phyloP scores from a whole-genome alignment of 2,797 vertebrate genomes.

The Orestias chungarensis region DNA sequence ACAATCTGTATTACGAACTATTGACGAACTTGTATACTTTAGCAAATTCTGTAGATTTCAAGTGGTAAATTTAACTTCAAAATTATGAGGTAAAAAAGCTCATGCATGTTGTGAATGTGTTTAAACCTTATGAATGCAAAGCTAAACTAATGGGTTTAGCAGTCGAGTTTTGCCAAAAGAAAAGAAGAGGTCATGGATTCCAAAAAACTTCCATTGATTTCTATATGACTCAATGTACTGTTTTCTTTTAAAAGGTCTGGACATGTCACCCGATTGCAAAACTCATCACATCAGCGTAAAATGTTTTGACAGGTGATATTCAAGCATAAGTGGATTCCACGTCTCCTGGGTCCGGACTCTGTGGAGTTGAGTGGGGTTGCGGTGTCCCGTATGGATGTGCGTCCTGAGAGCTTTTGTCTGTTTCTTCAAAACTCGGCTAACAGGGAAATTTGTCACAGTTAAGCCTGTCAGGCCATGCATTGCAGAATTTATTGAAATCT shows the following conservation, averaged over 20 bases:
- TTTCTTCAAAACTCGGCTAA: background rate
- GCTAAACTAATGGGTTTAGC: background rate
- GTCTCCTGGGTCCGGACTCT: background rate
- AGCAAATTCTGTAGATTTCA: background rate
- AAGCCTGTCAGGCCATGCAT: background rate
- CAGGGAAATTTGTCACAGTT: slow-evolving; percentile 3
- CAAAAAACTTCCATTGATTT: slow-evolving; percentile 10
- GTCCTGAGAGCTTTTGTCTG: background rate
- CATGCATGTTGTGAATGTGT: background rate
- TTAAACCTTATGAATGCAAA: background rate
- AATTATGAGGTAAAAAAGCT: background rate
- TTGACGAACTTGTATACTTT: background rate
- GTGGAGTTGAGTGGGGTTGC: slow-evolving; percentile 7
- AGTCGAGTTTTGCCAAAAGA: background rate
- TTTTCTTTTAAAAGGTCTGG: slow-evolving; percentile 27
- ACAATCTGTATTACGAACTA: background rate
- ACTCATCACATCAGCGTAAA: slow-evolving; percentile 15
- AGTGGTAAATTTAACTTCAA: background rate
- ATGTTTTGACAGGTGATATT: slow-evolving; percentile 13
- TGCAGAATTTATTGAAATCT: background rate
- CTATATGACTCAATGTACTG: slow-evolving; percentile 21
- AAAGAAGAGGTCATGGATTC: background rate
- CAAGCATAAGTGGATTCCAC: background rate
- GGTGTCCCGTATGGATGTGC: background rate
- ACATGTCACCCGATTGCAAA: slow-evolving; percentile 8